Conservation (phyloP, 2,888 invertebrate genomes). For the Caenorhabditis auriculariae region DNA sequence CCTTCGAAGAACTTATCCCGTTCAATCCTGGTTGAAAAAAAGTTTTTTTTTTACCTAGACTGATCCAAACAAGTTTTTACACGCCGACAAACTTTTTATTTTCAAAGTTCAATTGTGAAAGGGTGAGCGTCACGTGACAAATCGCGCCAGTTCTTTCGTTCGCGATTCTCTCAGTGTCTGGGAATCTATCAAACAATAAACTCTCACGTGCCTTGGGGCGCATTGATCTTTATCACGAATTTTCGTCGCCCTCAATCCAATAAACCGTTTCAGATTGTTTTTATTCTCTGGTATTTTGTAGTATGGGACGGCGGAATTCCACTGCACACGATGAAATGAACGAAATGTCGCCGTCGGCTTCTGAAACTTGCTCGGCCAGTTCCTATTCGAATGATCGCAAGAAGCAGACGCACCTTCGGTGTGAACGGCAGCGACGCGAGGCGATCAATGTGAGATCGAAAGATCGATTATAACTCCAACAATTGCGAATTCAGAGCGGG, state of each 20-base stretch:
- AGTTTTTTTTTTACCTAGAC: not conserved
- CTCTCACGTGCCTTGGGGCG: too few species aligned
- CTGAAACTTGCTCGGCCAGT: constrained; percentile 2
- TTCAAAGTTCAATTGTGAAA: too few species aligned
- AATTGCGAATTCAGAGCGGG: constrained; percentile 52
- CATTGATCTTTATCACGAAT: too few species aligned
- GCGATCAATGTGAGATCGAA: constrained; percentile 49
- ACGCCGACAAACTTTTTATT: not conserved
- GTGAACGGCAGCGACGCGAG: constrained; percentile 62
- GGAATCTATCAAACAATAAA: too few species aligned
- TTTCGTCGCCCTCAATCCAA: too few species aligned
- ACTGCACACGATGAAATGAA: constrained; percentile 12
- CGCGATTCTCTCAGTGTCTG: too few species aligned
- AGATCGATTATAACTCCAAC: not conserved
- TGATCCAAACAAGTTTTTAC: not conserved
- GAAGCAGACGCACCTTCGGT: constrained; percentile 61
- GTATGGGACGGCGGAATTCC: constrained; percentile 1
- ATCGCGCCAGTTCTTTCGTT: too few species aligned
- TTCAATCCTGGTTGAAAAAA: not conserved
- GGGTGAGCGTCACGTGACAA: too few species aligned
- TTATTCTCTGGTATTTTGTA: not conserved
- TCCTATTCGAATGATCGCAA: constrained; percentile 55
- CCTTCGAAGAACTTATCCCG: not conserved
- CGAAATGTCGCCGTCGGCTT: constrained; percentile 22
- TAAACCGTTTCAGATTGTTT: too few species aligned